Evolutionary conservation across 2,888 invertebrate genomes (phyloP).

Genomic region (Mycalesis mineus): DNA sequence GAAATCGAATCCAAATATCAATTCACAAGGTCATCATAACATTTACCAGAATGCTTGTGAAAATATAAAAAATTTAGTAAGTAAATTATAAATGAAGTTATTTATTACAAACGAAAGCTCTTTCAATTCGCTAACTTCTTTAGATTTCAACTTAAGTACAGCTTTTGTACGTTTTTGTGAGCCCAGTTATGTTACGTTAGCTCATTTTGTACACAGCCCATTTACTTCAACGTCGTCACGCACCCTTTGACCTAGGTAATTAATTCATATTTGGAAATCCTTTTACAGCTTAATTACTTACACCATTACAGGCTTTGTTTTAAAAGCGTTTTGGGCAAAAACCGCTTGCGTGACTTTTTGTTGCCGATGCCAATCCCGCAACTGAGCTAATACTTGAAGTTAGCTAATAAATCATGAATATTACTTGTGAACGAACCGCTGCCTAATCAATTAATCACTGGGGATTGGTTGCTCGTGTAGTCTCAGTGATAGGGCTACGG

Average conservation of each 20-base stretch:
- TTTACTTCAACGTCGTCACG: constrained; percentile 33
- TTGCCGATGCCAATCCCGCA: constrained; percentile 20
- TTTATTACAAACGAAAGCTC: not conserved
- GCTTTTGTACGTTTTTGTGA: constrained; percentile 12
- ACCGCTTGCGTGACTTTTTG: constrained; percentile 29
- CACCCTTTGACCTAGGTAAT: constrained; percentile 35
- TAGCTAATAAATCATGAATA: constrained; percentile 67
- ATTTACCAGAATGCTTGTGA: too few relatives aligned
- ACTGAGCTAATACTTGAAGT: constrained; percentile 30
- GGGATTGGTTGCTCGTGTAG: constrained; percentile 54
- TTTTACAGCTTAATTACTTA: constrained; percentile 28
- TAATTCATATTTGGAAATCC: constrained; percentile 34
- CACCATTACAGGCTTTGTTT: constrained; percentile 26
- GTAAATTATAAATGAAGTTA: not conserved
- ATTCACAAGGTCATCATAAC: too few relatives aligned
- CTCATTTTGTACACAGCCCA: constrained; percentile 32
- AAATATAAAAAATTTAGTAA: too few relatives aligned
- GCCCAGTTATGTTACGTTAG: constrained; percentile 15
- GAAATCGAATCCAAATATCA: too few relatives aligned
- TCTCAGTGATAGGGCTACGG: constrained; percentile 55
- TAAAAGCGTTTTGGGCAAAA: constrained; percentile 24
- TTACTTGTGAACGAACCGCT: constrained; percentile 58
- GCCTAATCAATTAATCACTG: constrained; percentile 73
- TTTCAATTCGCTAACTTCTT: not conserved
- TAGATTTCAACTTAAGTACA: not conserved